Base-by-base conservation (phyloP, 2,888 invertebrate genomes). In the Ectobius pallidus region DNA sequence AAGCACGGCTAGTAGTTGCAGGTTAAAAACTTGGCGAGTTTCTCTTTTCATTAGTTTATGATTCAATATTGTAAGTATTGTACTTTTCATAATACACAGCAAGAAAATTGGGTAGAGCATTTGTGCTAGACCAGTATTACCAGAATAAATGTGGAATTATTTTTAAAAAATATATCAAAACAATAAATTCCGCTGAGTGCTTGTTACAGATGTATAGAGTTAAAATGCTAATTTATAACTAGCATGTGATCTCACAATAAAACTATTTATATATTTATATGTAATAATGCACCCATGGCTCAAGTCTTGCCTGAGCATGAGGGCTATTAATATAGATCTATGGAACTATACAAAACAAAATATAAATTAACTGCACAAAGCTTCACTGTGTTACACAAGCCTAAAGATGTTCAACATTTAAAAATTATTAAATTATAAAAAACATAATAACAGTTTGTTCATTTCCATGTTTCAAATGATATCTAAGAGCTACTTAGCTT, bases 291-390 rank as follows among this genome's bases (percentile, higher is more conserved):
- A 3, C 22, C 7, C 52, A 9, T n/a, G n/a, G n/a, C 25, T 25
- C 25, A 20, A 52, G 52, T 25, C 11, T 9, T 9, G 25, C 14
- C 25, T 52, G 52, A 16, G 52, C 16, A 16, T 2, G 32, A 58
- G 30, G 14, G 22, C 25, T 58, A 58, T 52, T 22, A 52, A 52
- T 22, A 52, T 52, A 52, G 3, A 52, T 65, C 65, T 65, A 65
- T 65, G 27, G 44, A 65, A 65, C 65, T 65, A 65, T 65, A 65
- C 65, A 55, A 65, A 69, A 46, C 52, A 52, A 69, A 69, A 69
- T 20, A 55, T 34, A 55, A 69, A 49, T 30, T 16, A 69, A 69
- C 22, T 55, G 69, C 55, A 69, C 22, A 55, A 39, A 55, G 55
- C 69, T 32, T 55, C 69, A 52, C n/a, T 55, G 55, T 32, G 34